Percentiles rank a stretch among this genome's conserved stretches.
These are phyloP conservation scores for Acrobasis consociella DNA, from an alignment of 2,888 invertebrate species.

Conservation along the genomic window DNA sequence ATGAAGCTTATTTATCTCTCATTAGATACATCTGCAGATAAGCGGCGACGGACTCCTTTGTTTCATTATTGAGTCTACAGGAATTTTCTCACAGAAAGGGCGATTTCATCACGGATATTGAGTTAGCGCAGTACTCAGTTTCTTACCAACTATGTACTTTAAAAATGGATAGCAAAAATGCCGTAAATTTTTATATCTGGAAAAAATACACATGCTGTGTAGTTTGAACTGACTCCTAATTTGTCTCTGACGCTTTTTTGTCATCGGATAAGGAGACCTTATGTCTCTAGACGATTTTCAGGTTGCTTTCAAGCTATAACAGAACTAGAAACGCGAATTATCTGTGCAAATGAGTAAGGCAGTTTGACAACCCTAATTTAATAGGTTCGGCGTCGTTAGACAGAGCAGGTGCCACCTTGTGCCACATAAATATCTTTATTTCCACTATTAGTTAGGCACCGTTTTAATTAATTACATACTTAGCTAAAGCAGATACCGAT, in stretches of 20 bases:
- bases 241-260: no score
- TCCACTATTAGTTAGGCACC: slow-evolving; percentile 40
- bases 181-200: no score
- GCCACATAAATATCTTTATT: slow-evolving; percentile 42
- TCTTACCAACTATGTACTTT: no score
- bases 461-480: slow-evolving; percentile 43
- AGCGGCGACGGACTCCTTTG: neutral
- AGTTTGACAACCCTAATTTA: slow-evolving; percentile 12
- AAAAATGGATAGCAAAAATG: no score
- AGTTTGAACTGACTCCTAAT: no score
- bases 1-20: no score
- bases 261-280: no score
- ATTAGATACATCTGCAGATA: no score
- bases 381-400: slow-evolving; percentile 24
- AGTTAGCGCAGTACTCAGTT: neutral
- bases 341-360: slow-evolving; percentile 10
- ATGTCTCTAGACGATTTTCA: no score
- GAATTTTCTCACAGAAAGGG: neutral
- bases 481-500: neutral
- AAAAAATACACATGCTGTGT: no score
- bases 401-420: slow-evolving; percentile 40
- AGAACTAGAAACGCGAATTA: neutral
- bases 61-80: neutral
- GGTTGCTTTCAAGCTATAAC: no score
- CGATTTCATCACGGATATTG: neutral